Evolutionary conservation across 2,888 invertebrate species (phyloP), one percentile per base, ranked within the genome.

Genomic region (Archips crataeganus): DNA sequence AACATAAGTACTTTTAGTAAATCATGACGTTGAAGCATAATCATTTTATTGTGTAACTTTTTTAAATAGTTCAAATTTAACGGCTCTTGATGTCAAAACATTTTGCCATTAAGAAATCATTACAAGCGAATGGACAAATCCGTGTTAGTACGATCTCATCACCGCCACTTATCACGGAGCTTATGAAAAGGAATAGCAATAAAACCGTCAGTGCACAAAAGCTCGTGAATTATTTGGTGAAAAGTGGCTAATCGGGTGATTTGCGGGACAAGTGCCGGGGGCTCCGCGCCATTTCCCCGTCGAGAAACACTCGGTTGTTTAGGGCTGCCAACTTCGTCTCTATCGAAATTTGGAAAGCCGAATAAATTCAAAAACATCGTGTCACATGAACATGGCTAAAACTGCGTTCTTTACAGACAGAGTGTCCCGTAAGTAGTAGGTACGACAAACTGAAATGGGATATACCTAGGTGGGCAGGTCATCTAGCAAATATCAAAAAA

Each of bases 141-240:
- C 32, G 32, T 32, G 57, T 57, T 32, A 32, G 11, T 23, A 9
- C 57, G 32, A 0, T 57, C 32, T 11, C 3, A 32, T 57, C 57
- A 36, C 0, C 45, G 51, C n/a, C 34, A 51, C 34, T 65, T 65
- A 65, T 51, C n/a, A 36, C 32, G 51, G 47, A 65, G 65, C 36
- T 65, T n/a, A 65, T 51, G 65, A 70, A 74, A 72, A 68, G 75
- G 73, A 70, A 74, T 75, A 75, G 75, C 51, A 80, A 78, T 79
- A 78, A 78, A 77, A 77, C 78, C 78, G 78, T 77, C 75, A 79
- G 65, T 74, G 72, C 68, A 70, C 45, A 71, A 70, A 75, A 66
- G 69, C 66, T 32, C 71, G 76, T 77, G 75, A 82, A 77, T 84
- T 85, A 85, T 83, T 82, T 85, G 83, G 80, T 76, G 79, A 78